Evolutionary conservation across 2,113 vertebrate species (phyloP).

Genomic region (Phrynosoma blainvillii): DNA sequence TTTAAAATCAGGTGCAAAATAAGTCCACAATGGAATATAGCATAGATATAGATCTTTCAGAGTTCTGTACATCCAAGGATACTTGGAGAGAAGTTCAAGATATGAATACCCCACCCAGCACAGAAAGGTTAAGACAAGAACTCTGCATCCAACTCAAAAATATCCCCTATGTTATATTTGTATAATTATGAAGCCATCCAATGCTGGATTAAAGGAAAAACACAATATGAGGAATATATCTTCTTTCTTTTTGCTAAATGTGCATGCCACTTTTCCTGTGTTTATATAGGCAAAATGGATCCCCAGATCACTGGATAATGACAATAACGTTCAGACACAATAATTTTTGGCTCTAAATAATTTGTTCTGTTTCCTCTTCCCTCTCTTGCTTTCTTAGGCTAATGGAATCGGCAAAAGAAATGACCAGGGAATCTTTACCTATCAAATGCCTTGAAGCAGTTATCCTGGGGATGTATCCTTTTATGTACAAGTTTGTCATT

Average conservation of each 20-base stretch:
- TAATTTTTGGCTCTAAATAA: slow-evolving; percentile 17
- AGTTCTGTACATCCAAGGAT: no score
- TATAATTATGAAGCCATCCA: not conserved
- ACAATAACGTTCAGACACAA: not conserved
- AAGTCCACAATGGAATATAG: no score
- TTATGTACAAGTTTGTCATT: not conserved
- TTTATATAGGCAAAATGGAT: not conserved
- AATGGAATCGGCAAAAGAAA: slow-evolving; percentile 96
- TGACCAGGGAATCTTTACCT: slow-evolving; percentile 95
- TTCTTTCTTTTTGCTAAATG: not conserved
- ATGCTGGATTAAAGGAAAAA: not conserved
- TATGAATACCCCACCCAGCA: no score
- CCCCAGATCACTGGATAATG: not conserved
- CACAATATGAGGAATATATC: not conserved
- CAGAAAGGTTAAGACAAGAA: no score
- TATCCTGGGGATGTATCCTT: slow-evolving; percentile 99
- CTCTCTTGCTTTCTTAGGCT: slow-evolving; percentile 76
- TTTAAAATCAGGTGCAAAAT: no score
- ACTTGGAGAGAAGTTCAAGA: no score
- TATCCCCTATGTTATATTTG: not conserved
- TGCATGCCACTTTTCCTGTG: no score
- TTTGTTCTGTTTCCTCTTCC: slow-evolving; percentile 50
- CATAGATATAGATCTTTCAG: no score
- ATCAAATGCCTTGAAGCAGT: slow-evolving; percentile 99
- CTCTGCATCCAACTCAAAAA: not conserved